phyloP scores from a whole-genome alignment of 2,113 vertebrate genomes.

The Gorsachius goisagi region DNA sequence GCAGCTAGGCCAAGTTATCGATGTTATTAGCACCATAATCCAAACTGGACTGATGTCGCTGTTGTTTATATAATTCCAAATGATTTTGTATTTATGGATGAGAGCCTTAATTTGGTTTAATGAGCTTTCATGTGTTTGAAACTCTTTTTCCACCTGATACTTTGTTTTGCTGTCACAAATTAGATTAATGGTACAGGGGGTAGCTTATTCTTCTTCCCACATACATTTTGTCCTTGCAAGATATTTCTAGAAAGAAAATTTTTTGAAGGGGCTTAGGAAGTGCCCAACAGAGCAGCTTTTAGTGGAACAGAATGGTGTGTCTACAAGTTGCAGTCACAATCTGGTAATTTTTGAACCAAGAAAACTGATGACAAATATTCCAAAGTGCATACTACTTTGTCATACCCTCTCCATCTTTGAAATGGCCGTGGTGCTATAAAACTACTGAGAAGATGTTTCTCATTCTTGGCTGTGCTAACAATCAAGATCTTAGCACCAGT shows the following conservation, averaged over 20 bases:
- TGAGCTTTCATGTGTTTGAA: not conserved
- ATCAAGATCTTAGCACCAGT: not conserved
- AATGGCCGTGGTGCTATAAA: not conserved
- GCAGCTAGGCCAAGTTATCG: not conserved
- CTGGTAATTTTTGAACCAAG: not conserved
- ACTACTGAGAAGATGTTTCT: not conserved
- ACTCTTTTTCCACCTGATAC: not conserved
- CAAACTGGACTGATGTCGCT: fast-evolving
- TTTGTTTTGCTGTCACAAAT: not conserved
- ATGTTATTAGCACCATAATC: not conserved
- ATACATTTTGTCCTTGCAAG: not conserved
- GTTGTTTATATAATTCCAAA: not conserved
- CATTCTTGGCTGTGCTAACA: not conserved
- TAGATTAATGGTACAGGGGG: not conserved
- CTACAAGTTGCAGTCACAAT: not conserved
- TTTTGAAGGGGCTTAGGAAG: not conserved
- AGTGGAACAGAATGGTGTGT: not conserved
- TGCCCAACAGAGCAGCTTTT: not conserved
- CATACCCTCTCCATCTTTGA: not conserved
- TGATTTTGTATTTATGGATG: not conserved
- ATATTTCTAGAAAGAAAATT: not conserved
- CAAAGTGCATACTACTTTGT: not conserved
- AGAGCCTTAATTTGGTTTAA: not conserved
- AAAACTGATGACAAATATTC: not conserved
- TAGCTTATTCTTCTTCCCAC: not conserved